Base-by-base conservation (phyloP, 2,797 vertebrate species). In the Gambusia yucatana region DNA sequence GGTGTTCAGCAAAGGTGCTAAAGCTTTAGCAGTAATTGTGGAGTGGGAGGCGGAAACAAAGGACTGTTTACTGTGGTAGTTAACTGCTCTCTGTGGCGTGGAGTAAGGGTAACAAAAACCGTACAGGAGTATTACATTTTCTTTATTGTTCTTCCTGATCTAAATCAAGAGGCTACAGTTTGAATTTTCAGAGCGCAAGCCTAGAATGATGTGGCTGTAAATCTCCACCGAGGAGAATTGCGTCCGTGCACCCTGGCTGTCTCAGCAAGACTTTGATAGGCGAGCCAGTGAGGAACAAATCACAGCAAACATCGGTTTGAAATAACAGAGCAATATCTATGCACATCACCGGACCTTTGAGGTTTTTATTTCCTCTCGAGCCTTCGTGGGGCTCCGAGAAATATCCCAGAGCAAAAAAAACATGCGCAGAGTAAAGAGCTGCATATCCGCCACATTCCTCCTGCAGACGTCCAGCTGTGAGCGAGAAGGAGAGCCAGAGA, bases 231-330 rank as follows among this genome's bases (percentile, higher is more conserved):
- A 72, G 25, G 13, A 80, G 72, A 30, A 6, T 55, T 71, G 71
- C 52, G 39, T 17, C 30, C 41, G n/a, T 6, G 2, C n/a, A 50
- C 39, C 0, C 1, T 33, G 75, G 73, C 81, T 81, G 2, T 65
- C 69, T 74, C 39, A 84, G 76, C 3, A 78, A 70, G 52, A 46
- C 79, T 43, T 80, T 52, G 52, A 28, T 33, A 77, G 77, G 85
- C 82, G n/a, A n/a, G 65, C 7, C 72, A 43, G 39, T 73, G 82
- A 77, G 70, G 81, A 78, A 83, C 59, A 61, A 82, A 86, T 47
- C 43, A 82, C 85, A 88, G 86, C 79, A 88, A 90, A 86, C 73
- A 81, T 43, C 77, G 81, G 75, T 70, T 78, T 78, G 47, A 82
- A 84, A 86, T 82, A 80, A 82, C 69, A 85, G 44, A 78, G 65